Base-by-base conservation (phyloP, 2,888 invertebrate genomes). In the Drosophila kanekoi region DNA sequence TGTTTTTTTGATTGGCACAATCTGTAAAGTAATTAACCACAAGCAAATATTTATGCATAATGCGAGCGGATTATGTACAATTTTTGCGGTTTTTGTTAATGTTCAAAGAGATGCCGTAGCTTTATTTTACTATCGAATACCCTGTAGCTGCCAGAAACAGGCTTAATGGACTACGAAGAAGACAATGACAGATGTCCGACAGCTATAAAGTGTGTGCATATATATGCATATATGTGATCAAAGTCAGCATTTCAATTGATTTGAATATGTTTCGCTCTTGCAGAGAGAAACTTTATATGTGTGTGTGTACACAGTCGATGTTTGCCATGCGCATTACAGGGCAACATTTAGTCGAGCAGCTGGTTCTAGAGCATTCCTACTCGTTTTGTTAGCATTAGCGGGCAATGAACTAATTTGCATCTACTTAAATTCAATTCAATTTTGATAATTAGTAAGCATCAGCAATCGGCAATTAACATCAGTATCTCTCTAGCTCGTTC, bases 341-440 rank as follows among this genome's bases (percentile, higher is more conserved):
- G 54, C 35, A 54, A 3, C 23, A 23, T 4, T 1, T 4, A 44
- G 44, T 54, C 47, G 51, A 4, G 35, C 37, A 23, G 8, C 5
- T 11, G 9, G 45, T 13, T 35, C 13, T 44, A 56, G 32, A 45
- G 16, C 14, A 35, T 28, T 44, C 32, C 32, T 45, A 43, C 37
- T 44, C 44, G 35, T 45, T 45, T 13, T 20, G 14, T 40, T 40
- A 23, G 59, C 45, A 45, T 59, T 35, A 41, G 71, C 71, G 70
- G 81, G 66, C 71, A 81, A 81, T 75, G 72, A 87, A 87, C 84
- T 75, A 65, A 77, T 83, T 84, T 77, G 84, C 77, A 83, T 83
- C 54, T 66, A 63, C 56, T 79, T 56, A 63, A 54, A 52, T 66
- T 49, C 43, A 47, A 54, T 58, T 60, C 33, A 62, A 33, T 65